Base-by-base conservation (phyloP, 1,140 invertebrate species). In the Atta texana region DNA sequence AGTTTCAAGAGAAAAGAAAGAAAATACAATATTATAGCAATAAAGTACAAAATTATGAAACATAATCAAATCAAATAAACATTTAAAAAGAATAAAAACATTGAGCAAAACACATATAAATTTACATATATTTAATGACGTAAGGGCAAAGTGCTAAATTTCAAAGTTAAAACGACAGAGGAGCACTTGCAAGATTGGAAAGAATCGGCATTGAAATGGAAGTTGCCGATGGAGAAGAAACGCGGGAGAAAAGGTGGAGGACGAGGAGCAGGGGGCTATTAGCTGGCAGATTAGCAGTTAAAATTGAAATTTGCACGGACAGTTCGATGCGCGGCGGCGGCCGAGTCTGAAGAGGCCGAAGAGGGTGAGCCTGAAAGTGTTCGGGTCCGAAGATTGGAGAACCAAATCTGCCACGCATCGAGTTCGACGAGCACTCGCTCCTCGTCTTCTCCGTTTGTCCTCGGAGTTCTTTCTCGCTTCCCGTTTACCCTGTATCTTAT, bases 221-320 rank as follows among this genome's bases (percentile, higher is more conserved):
- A 89, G 88, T 89, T 86, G 88, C 69, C 85, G 80, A 85, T 88
- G 88, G 81, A 61, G 76, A 82, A 71, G 64, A 72, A 76, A 84
- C 64, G 87, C 81, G 87, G 61, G 49, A 74, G 86, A 82, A 64
- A 49, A 78, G 75, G n/a, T 90, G 87, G 85, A 84, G 86, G 84
- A 92, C 80, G 76, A 34, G 85, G 61, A 51, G 49, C 75, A 88
- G 88, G 88, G 88, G 89, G 88, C 94, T 95, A 95, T 95, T 95
- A 95, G 93, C 94, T 94, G 93, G 94, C 92, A 95, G 94, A 95
- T 95, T 95, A 95, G 94, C 94, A 94, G 95, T 95, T 95, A 94
- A 95, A 95, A 95, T 95, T 95, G 95, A 95, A 95, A 95, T 95
- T 95, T 95, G 94, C 95, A 95, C 94, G 94, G 95, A 94, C 93